Conservation (phyloP, 2,797 vertebrate species). For the Neosilurus hyrtlii region DNA sequence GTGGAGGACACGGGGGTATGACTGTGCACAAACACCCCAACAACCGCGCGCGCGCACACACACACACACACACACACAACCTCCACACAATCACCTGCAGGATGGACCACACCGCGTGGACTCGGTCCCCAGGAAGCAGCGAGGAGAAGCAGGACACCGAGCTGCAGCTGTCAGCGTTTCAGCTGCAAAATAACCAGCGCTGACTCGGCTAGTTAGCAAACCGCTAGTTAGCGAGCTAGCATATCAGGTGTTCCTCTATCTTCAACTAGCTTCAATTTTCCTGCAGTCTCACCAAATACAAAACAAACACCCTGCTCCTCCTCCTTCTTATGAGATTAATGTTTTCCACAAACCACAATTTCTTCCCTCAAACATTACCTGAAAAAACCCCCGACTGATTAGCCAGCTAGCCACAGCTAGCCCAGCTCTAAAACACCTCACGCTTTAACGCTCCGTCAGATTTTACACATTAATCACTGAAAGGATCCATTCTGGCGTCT, state of each 20-base stretch:
- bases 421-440: neutral
- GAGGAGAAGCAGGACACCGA: neutral
- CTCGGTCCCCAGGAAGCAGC: neutral
- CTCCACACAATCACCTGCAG: neutral
- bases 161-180: conserved; percentile 39
- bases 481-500: conserved; percentile 24
- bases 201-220: conserved; percentile 29
- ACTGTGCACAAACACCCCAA: conserved; percentile 54
- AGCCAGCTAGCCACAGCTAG: neutral
- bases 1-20: conserved; percentile 51
- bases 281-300: neutral
- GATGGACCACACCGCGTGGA: neutral
- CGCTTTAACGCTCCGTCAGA: neutral
- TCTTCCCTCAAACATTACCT: neutral
- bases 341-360: neutral
- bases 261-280: neutral
- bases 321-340: accelerated
- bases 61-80: neutral
- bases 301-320: neutral
- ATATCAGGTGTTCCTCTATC: neutral
- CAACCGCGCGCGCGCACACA: neutral
- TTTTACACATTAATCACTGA: neutral
- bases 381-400: neutral
- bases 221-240: conserved; percentile 1
- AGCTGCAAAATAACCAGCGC: neutral